Percentiles rank a stretch among this genome's conserved stretches.
These are phyloP conservation scores for Plebejus anna DNA, from an alignment of 2,888 invertebrate genomes.

Conservation along the genomic window DNA sequence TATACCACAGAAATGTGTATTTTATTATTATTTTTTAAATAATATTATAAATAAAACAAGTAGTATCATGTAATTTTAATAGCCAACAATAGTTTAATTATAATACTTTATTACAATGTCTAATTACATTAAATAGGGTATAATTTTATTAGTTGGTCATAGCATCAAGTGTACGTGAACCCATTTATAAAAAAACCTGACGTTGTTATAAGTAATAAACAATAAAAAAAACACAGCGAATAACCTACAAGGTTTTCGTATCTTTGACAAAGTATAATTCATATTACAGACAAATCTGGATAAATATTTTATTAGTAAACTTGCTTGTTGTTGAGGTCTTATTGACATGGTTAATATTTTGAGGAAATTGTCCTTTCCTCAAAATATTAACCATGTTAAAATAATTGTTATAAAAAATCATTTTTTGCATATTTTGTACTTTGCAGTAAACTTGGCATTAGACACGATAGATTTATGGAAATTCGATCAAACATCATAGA, in stretches of 20 bases:
- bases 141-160: not conserved
- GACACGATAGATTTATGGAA: not conserved
- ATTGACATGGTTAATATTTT: no score
- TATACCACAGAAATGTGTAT: constrained; percentile 47
- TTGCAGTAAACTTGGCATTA: not conserved
- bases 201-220: no score
- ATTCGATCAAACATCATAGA: constrained; percentile 51
- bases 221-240: no score
- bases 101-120: not conserved
- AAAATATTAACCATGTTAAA: not conserved
- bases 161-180: no score
- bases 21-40: not conserved
- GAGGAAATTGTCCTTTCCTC: not conserved
- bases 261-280: no score
- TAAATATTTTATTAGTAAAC: no score
- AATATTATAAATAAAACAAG: not conserved
- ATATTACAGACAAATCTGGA: no score
- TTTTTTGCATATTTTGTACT: not conserved
- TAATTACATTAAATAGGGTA: not conserved
- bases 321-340: no score
- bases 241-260: no score
- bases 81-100: not conserved
- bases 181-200: no score
- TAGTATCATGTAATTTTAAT: not conserved
- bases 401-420: not conserved